Percentiles rank a stretch among this genome's conserved stretches.
These are phyloP conservation scores for Trematocara zebra DNA, from an alignment of 2,113 vertebrate species.

Conservation along the genomic window DNA sequence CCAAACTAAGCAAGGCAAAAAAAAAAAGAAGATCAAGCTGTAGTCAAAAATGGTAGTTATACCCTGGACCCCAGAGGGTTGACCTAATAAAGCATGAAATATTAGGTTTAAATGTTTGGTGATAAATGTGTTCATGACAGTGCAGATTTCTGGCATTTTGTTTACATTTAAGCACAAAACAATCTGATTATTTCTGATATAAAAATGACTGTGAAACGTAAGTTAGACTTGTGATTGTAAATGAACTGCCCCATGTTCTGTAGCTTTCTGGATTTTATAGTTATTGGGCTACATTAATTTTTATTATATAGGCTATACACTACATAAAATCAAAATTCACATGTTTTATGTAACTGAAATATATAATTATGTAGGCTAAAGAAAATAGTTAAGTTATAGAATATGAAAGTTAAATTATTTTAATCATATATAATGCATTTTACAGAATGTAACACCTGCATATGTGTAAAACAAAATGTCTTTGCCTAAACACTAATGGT, in stretches of 20 bases:
- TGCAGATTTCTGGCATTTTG: background rate
- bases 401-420: background rate
- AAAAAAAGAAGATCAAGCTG: accelerated
- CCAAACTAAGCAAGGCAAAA: background rate
- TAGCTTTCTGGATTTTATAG: background rate
- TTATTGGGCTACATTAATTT: background rate
- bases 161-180: background rate
- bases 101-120: background rate
- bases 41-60: background rate
- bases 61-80: background rate
- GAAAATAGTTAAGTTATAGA: background rate
- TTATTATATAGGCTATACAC: background rate
- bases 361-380: background rate
- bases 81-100: background rate
- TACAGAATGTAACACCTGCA: background rate
- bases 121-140: background rate
- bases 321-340: background rate
- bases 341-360: background rate
- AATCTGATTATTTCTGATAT: background rate
- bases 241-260: background rate
- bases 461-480: background rate
- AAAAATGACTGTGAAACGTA: accelerated
- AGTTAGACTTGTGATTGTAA: background rate
- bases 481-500: background rate
- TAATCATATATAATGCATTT: background rate